A percentile compares a stretch with the other conserved stretches of the same genome.
Evolutionary conservation across 2,888 invertebrate genomes (phyloP).

Genomic region (Erpobdella octoculata): DNA sequence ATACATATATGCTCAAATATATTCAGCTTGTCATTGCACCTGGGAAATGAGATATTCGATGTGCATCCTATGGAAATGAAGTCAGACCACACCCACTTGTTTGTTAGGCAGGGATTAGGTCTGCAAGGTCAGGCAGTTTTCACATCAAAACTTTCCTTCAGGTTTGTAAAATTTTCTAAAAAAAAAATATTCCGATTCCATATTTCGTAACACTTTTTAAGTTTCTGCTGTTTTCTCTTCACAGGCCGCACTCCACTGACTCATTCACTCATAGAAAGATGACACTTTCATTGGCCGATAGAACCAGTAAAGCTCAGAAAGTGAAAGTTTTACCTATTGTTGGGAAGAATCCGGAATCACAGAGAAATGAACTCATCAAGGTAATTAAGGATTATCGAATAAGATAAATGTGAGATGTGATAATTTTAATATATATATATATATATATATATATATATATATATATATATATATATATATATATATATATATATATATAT

Average conservation of each 20-base stretch:
- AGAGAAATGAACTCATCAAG: conserved; percentile 81
- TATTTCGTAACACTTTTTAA: background rate
- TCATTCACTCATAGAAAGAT: conserved; percentile 98
- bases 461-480: conserved; percentile 10
- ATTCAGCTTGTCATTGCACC: conserved; percentile 79
- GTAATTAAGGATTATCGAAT: conserved; percentile 52
- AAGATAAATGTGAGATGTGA: background rate
- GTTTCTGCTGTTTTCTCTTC: conserved; percentile 10
- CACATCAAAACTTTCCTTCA: conserved; percentile 86
- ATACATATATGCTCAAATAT: background rate
- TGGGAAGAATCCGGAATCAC: conserved; percentile 85
- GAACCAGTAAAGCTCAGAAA: conserved; percentile 59
- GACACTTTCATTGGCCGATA: conserved; percentile 93
- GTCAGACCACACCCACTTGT: conserved; percentile 94
- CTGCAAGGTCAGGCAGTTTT: conserved; percentile 95
- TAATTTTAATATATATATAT: background rate
- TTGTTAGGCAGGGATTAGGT: conserved; percentile 87
- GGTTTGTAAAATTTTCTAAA: conserved; percentile 42
- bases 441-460: background rate
- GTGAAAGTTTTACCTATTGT: conserved; percentile 92
- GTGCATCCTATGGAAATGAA: conserved; percentile 77
- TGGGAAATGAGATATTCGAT: conserved; percentile 95
- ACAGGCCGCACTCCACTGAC: conserved; percentile 90
- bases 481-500: background rate
- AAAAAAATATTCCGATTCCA: background rate